Percentiles rank a stretch among this genome's conserved stretches.
phyloP scores from a whole-genome alignment of 2,113 vertebrate genomes.

The Pholis gunnellus region DNA sequence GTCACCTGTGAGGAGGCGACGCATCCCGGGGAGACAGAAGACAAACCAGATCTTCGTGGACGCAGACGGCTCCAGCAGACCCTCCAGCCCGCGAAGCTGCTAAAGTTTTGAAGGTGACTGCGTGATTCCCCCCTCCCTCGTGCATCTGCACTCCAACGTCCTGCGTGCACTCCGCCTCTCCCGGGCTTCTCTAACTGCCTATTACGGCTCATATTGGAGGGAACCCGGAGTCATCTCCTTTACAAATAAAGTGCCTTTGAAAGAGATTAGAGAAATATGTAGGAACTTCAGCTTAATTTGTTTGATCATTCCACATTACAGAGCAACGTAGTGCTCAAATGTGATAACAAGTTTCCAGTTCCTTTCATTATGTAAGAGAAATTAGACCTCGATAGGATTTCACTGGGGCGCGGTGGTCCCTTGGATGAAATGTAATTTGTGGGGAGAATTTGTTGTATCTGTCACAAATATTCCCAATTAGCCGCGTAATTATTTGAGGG shows the following conservation, averaged over 20 bases:
- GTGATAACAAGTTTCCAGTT: slow-evolving; percentile 98
- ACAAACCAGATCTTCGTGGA: slow-evolving; percentile 10
- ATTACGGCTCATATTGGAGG: slow-evolving; percentile 82
- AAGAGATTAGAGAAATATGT: slow-evolving; percentile 96
- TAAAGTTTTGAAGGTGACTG: slow-evolving; percentile 74
- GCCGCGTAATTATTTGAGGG: slow-evolving; percentile 99
- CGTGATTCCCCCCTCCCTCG: slow-evolving; percentile 34
- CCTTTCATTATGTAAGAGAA: slow-evolving; percentile 98
- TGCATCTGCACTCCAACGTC: slow-evolving; percentile 51
- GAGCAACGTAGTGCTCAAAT: slow-evolving; percentile 97
- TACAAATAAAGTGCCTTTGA: slow-evolving; percentile 92
- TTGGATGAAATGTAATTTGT: slow-evolving; percentile 99
- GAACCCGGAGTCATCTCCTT: slow-evolving; percentile 87
- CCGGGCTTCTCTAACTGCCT: slow-evolving; percentile 59
- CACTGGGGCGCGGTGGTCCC: slow-evolving; percentile 94
- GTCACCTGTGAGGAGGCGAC: slow-evolving; percentile 49
- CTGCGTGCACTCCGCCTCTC: slow-evolving; percentile 46
- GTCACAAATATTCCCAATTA: slow-evolving; percentile 99
- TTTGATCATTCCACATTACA: slow-evolving; percentile 99
- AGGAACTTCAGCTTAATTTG: slow-evolving; percentile 98
- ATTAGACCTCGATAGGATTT: slow-evolving; percentile 97
- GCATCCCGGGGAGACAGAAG: slow-evolving; percentile 6
- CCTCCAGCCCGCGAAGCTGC: slow-evolving; percentile 21
- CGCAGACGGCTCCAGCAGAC: slow-evolving; percentile 13
- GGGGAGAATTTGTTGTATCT: slow-evolving; percentile 99